Percentiles rank a stretch among this genome's conserved stretches.
These are phyloP conservation scores for Fratercula arctica DNA, from an alignment of 2,797 vertebrate species.

Conservation along the genomic window DNA sequence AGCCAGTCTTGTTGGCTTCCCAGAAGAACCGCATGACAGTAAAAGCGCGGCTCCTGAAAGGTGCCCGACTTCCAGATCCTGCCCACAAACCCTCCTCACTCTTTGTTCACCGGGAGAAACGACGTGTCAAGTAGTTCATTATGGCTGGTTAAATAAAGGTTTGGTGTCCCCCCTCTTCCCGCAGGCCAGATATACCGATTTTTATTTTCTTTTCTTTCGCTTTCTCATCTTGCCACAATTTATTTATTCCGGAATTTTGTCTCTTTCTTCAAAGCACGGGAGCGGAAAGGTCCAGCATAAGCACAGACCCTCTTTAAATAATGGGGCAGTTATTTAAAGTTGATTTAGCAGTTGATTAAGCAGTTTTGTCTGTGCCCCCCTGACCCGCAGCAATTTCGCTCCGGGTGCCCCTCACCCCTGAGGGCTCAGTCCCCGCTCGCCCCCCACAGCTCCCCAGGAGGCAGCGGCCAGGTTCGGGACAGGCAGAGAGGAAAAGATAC, in stretches of 20 bases:
- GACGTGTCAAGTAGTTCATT: not conserved
- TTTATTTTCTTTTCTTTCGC: not conserved
- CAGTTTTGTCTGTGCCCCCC: not conserved
- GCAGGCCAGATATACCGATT: not conserved
- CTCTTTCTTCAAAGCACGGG: not conserved
- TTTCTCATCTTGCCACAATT: not conserved
- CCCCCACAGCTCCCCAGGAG: not conserved
- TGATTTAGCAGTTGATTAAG: no score
- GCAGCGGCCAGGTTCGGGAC: not conserved
- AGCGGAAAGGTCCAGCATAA: not conserved
- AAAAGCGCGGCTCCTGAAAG: not conserved
- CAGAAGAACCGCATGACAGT: slow-evolving; percentile 19
- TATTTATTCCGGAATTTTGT: not conserved
- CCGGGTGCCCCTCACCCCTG: not conserved
- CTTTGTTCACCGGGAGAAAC: not conserved
- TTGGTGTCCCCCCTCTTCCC: not conserved
- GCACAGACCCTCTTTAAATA: not conserved
- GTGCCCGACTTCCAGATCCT: not conserved
- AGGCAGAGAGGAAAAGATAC: not conserved
- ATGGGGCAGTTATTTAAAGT: no score
- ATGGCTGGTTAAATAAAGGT: not conserved
- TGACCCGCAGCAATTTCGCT: not conserved
- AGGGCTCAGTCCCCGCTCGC: not conserved
- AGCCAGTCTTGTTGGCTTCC: slow-evolving; percentile 53
- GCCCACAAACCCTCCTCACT: not conserved